Evolutionary conservation across 2,113 vertebrate species (phyloP).

Genomic region (Onychostruthus taczanowskii): DNA sequence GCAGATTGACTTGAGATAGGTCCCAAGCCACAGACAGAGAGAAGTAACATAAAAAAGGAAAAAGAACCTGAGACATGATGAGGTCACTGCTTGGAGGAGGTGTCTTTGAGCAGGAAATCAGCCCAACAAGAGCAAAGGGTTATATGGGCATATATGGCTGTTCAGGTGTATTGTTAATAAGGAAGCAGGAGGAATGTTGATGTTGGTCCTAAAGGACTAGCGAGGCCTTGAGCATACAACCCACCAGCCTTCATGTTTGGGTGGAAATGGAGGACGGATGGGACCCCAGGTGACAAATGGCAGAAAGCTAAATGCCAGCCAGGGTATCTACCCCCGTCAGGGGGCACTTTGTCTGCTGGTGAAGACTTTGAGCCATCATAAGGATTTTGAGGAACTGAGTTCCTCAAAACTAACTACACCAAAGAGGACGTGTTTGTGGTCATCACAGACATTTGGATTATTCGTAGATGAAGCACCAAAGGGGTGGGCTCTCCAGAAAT

Average conservation of each 20-base stretch:
- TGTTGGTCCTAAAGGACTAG: not conserved
- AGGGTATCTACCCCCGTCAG: rapidly evolving
- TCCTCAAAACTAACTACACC: not conserved
- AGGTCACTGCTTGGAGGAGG: not conserved
- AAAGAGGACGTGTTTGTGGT: not conserved
- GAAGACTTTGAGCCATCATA: not conserved
- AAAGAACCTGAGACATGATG: not conserved
- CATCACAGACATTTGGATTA: not conserved
- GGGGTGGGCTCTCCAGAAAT: not conserved
- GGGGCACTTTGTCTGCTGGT: not conserved
- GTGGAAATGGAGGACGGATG: not conserved
- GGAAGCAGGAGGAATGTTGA: not conserved
- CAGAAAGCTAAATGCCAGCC: not conserved
- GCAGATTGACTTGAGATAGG: not conserved
- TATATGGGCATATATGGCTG: not conserved
- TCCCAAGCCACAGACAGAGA: not conserved
- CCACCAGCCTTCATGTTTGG: not conserved
- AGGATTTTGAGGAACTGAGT: not conserved
- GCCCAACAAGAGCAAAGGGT: not conserved
- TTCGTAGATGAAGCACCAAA: not conserved
- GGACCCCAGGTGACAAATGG: not conserved
- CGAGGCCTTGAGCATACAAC: not conserved
- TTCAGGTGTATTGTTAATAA: not conserved
- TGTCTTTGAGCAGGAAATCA: not conserved
- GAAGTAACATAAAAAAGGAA: not conserved